Conservation (phyloP, 1,140 invertebrate species). For the Galleria mellonella region DNA sequence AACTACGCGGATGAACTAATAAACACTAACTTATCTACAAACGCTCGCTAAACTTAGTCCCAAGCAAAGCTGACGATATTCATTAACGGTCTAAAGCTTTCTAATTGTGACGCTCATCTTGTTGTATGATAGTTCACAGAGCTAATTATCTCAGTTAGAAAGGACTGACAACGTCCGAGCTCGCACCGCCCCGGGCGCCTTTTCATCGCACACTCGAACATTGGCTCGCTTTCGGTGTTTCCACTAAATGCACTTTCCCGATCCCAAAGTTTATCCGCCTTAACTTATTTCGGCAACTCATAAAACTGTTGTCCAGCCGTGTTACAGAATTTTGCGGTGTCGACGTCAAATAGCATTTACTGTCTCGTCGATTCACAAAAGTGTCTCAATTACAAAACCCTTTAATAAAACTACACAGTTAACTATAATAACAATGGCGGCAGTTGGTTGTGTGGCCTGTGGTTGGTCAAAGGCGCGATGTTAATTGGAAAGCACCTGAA, state of each 20-base stretch:
- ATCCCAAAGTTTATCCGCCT: constrained; percentile 60
- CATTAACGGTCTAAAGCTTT: constrained; percentile 55
- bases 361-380: constrained; percentile 7
- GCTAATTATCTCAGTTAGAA: constrained; percentile 65
- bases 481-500: constrained; percentile 70
- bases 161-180: constrained; percentile 14
- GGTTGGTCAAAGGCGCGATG: constrained; percentile 63
- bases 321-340: constrained; percentile 20
- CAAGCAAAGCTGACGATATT: constrained; percentile 38
- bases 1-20: constrained; percentile 9
- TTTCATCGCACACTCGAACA: constrained; percentile 15
- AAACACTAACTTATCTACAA: constrained; percentile 9
- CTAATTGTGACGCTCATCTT: constrained; percentile 47
- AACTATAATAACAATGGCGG: constrained; percentile 45
- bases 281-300: constrained; percentile 67
- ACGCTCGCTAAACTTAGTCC: constrained; percentile 8
- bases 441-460: constrained; percentile 30
- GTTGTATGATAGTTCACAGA: constrained; percentile 55
- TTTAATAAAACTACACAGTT: constrained; percentile 50
- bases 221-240: constrained; percentile 39
- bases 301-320: constrained; percentile 56
- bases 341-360: not conserved
- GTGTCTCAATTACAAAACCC: constrained; percentile 38
- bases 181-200: constrained; percentile 42
- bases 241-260: constrained; percentile 60